These are phyloP conservation scores for Labroides dimidiatus DNA, from an alignment of 2,797 vertebrate species.

Conservation along the genomic window DNA sequence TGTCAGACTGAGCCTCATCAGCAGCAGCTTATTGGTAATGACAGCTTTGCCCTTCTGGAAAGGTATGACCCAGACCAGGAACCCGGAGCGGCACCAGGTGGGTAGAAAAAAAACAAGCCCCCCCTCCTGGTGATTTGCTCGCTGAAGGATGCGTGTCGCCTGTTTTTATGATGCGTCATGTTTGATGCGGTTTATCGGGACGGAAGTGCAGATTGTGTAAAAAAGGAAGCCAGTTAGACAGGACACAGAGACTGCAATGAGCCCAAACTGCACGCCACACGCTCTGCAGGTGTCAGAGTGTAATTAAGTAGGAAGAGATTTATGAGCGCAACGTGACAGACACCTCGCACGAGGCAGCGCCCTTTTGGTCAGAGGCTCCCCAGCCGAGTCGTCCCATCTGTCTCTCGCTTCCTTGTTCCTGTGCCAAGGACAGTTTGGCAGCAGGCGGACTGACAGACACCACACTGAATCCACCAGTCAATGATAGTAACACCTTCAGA, in stretches of 20 bases:
- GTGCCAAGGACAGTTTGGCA: constrained; percentile 58
- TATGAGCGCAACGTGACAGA: constrained; percentile 33
- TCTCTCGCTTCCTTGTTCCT: constrained; percentile 69
- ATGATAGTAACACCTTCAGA: constrained; percentile 43
- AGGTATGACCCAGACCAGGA: constrained; percentile 49
- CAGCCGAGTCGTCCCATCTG: constrained; percentile 53
- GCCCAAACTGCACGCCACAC: constrained; percentile 15
- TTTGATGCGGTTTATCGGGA: constrained; percentile 56
- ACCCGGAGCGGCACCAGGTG: constrained; percentile 31
- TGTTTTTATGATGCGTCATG: constrained; percentile 39
- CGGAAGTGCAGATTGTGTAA: constrained; percentile 46
- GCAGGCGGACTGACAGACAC: constrained; percentile 43
- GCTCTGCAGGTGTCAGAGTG: constrained; percentile 43
- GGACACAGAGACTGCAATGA: constrained; percentile 6
- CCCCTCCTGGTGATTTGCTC: not conserved
- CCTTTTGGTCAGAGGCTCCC: constrained; percentile 30
- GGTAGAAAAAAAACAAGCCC: constrained; percentile 40
- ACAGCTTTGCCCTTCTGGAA: constrained; percentile 65
- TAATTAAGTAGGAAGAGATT: constrained; percentile 42
- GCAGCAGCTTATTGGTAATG: constrained; percentile 55
- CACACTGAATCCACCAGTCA: constrained; percentile 35
- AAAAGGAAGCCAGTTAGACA: constrained; percentile 62
- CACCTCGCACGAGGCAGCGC: constrained; percentile 42
- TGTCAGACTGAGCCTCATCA: constrained; percentile 66
- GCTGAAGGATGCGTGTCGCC: constrained; percentile 16